A percentile compares a stretch with the other conserved stretches of the same genome.
These are phyloP conservation scores for Orchestia grillus DNA, from an alignment of 1,140 invertebrate genomes.

Conservation along the genomic window DNA sequence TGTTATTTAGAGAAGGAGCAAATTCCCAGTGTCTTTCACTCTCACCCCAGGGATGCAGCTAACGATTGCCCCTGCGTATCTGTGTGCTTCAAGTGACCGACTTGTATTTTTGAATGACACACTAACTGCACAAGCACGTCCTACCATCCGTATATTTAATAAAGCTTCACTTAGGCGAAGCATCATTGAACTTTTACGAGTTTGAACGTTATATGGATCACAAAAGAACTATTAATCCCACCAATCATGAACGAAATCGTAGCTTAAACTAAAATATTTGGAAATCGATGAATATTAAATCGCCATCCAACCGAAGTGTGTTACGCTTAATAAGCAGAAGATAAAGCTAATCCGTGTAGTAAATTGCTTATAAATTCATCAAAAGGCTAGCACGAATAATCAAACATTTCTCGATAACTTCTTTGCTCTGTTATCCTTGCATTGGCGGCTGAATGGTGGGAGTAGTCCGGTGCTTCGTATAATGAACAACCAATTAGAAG, in stretches of 20 bases:
- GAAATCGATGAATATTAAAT: not conserved
- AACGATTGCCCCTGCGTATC: not conserved
- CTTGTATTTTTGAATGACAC: not conserved
- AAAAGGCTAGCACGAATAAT: too few relatives aligned
- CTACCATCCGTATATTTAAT: not conserved
- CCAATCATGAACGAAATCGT: not conserved
- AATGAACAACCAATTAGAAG: not conserved
- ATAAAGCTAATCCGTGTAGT: not conserved
- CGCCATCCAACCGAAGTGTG: not conserved
- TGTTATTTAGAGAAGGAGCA: not conserved
- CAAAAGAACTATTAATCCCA: not conserved
- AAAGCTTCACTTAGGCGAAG: not conserved
- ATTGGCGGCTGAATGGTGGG: not conserved
- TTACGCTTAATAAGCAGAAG: not conserved
- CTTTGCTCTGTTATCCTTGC: not conserved
- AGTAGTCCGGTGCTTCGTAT: not conserved
- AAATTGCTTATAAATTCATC: not conserved
- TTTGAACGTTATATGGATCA: not conserved
- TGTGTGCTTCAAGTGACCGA: not conserved
- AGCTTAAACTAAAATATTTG: not conserved
- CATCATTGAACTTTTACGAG: not conserved
- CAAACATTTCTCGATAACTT: not conserved
- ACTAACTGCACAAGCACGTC: not conserved
- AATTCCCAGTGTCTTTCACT: too few relatives aligned
- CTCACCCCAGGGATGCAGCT: not conserved